Evolutionary conservation across 2,797 vertebrate genomes (phyloP), one percentile per base, ranked within the genome.

Genomic region (Carduelis carduelis): DNA sequence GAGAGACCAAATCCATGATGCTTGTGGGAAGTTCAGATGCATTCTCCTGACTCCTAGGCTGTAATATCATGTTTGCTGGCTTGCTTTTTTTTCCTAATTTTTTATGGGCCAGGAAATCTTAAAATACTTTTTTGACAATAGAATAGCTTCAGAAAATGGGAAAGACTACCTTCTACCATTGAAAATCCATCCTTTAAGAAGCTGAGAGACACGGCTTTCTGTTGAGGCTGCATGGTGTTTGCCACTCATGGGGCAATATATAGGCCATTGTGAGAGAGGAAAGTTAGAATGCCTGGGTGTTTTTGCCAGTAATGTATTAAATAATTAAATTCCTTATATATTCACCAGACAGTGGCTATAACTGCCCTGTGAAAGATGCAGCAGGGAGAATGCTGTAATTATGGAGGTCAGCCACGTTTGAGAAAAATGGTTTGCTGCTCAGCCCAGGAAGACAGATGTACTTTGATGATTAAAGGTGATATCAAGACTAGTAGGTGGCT

Each of bases 211-310:
- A 5, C 14, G 19, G 2, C 7, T 71, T 75, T 28, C n/a, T 2
- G 0, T 37, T 39, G 22, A 64, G 22, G 6, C 8, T 61, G 14
- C 0, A 2, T 28, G 6, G 14, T 66, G 13, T 35, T 89, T 79
- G 50, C 11, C 12, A 17, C 4, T 49, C 39, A 11, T 5, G 6
- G 21, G 26, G 4, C 11, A 60, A 43, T 66, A 43, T 63, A 63
- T 60, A 74, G 8, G 11, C 3, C 49, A 15, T 1, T 35, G 20
- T 11, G 30, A 65, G 78, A 52, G n/a, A 43, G 6, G 14, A 37
- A 71, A 37, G 26, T 53, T 4, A 53, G 24, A 77, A 46, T 34
- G 21, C 6, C 12, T 83, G 20, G 4, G 19, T 46, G 3, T 5
- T 74, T 83, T 81, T 64, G 23, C 5, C 6, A 27, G 8, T 34